phyloP scores from a whole-genome alignment of 2,797 vertebrate genomes.

The Leptoclinus maculatus region DNA sequence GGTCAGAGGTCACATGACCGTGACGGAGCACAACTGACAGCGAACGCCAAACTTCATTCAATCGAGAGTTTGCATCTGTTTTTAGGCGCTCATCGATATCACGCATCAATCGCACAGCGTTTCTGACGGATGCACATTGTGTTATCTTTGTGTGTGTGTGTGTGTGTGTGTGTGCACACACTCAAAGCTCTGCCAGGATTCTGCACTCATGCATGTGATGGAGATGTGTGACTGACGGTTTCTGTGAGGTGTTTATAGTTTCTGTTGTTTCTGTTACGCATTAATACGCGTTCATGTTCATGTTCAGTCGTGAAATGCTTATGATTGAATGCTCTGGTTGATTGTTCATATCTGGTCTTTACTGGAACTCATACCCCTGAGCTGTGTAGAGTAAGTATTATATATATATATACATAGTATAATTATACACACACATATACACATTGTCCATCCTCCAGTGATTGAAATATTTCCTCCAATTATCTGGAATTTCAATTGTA shows the following conservation, averaged over 20 bases:
- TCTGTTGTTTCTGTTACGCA: background rate
- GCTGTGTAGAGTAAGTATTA: background rate
- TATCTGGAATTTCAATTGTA: too few relatives aligned
- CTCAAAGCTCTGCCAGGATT: slow-evolving; percentile 1
- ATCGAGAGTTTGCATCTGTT: slow-evolving; percentile 5
- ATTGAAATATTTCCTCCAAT: too few relatives aligned
- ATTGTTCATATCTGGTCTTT: background rate
- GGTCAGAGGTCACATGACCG: background rate
- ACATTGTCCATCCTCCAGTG: too few relatives aligned
- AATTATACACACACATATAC: too few relatives aligned
- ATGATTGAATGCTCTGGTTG: background rate
- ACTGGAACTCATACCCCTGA: background rate
- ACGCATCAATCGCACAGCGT: background rate
- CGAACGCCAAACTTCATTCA: background rate
- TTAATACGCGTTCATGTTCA: background rate
- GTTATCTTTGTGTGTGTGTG: slow-evolving; percentile 37
- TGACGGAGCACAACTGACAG: background rate
- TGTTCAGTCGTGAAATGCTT: background rate
- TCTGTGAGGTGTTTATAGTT: slow-evolving; percentile 1
- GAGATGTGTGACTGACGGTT: slow-evolving; percentile 20
- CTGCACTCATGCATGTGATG: slow-evolving; percentile 12
- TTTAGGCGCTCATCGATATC: slow-evolving; percentile 11
- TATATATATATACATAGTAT: too few relatives aligned
- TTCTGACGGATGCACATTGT: slow-evolving; percentile 46
- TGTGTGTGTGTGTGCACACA: background rate